Conservation (phyloP, 2,888 invertebrate genomes). For the Dryobota labecula region DNA sequence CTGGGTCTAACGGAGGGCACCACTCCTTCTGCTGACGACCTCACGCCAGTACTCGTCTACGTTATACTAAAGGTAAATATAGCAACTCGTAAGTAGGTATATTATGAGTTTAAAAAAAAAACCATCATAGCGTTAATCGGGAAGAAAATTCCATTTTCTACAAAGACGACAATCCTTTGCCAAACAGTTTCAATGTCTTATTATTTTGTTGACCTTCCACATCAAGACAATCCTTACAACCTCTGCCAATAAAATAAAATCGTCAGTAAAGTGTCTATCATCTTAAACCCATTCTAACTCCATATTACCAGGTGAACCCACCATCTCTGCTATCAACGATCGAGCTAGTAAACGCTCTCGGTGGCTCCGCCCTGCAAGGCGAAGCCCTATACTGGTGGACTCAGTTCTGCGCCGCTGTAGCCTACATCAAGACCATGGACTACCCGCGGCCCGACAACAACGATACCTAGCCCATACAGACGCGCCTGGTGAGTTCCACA, state of each 20-base stretch:
- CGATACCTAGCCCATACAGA: constrained; percentile 80
- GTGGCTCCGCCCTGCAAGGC: constrained; percentile 95
- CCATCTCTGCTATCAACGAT: constrained; percentile 98
- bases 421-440: constrained; percentile 99
- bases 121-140: too few species aligned
- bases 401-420: constrained; percentile 98
- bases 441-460: constrained; percentile 85
- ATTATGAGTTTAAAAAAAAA: too few species aligned
- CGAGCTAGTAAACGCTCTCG: constrained; percentile 98
- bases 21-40: constrained; percentile 97
- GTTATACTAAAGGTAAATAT: constrained; percentile 98
- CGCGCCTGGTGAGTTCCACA: constrained; percentile 73
- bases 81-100: too few species aligned
- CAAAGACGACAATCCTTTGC: too few species aligned
- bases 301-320: constrained; percentile 99
- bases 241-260: too few species aligned
- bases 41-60: constrained; percentile 98
- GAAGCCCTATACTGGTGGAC: constrained; percentile 99
- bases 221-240: too few species aligned
- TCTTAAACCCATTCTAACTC: too few species aligned
- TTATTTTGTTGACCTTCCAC: too few species aligned
- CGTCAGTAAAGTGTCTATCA: too few species aligned
- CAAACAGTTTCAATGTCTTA: too few species aligned
- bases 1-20: constrained; percentile 95
- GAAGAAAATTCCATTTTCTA: too few species aligned